phyloP scores from a whole-genome alignment of 2,113 vertebrate species.

The Callipepla squamata region DNA sequence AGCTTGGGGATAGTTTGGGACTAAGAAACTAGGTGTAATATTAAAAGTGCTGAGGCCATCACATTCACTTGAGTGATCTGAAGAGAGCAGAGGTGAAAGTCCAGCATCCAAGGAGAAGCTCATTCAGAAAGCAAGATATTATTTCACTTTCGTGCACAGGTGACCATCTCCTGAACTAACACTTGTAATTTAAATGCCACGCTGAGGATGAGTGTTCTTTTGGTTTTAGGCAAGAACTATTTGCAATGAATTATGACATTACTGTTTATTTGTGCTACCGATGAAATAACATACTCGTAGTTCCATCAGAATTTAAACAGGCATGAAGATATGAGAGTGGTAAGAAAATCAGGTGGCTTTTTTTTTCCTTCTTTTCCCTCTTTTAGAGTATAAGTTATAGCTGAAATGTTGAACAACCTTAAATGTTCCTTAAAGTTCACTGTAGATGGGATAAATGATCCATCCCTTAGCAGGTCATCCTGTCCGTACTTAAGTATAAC shows the following conservation, averaged over 20 bases:
- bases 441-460: neutral
- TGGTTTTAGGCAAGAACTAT: neutral
- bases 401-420: neutral
- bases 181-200: neutral
- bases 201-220: neutral
- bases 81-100: neutral
- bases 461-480: neutral
- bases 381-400: neutral
- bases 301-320: neutral
- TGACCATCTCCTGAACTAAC: neutral
- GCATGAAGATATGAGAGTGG: rapidly evolving
- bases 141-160: neutral
- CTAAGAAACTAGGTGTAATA: neutral
- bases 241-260: neutral
- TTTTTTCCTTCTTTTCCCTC: too few relatives aligned
- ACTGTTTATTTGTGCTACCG: neutral
- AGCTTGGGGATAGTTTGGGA: neutral
- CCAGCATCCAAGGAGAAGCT: neutral
- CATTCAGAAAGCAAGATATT: neutral
- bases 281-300: neutral
- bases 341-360: neutral
- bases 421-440: neutral
- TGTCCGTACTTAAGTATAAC: neutral
- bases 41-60: neutral
- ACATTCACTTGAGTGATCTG: neutral